Evolutionary conservation across 2,888 invertebrate genomes (phyloP).

Genomic region (Mesorhabditis spiculigera): DNA sequence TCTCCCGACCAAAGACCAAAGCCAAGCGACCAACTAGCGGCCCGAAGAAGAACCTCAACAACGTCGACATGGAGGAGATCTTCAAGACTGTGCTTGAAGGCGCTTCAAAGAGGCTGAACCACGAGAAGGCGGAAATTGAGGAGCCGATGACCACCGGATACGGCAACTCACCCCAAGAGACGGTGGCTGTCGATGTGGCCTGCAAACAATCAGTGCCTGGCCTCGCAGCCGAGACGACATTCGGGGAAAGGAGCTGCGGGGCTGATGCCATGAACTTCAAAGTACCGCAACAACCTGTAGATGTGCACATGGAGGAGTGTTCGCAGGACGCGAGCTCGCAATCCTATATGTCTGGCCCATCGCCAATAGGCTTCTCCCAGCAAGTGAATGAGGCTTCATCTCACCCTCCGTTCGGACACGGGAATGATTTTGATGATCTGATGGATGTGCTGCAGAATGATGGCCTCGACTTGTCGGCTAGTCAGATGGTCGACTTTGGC

Average conservation of each 20-base stretch:
- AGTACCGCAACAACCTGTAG: neutral
- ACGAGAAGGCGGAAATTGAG: no score
- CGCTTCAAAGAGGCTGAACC: constrained; percentile 17
- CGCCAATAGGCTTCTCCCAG: constrained; percentile 12
- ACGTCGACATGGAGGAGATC: constrained; percentile 55
- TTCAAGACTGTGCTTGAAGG: constrained; percentile 51
- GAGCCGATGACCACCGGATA: neutral
- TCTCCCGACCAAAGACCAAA: neutral
- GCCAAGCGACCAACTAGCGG: neutral
- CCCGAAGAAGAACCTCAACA: constrained; percentile 16
- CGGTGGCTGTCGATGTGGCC: neutral
- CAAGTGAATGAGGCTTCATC: neutral
- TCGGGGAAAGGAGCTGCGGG: constrained; percentile 4
- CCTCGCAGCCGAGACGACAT: neutral
- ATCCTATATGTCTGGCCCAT: neutral
- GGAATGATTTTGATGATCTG: constrained; percentile 19
- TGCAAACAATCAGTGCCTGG: neutral
- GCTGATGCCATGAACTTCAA: neutral
- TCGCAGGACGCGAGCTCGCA: neutral
- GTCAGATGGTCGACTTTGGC: constrained; percentile 3
- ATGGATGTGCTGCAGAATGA: constrained; percentile 16
- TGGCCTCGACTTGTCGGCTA: neutral
- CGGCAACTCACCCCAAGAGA: neutral
- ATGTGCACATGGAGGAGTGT: constrained; percentile 9
- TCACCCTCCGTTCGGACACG: constrained; percentile 9